Evolutionary conservation across 2,888 invertebrate species (phyloP).

Genomic region (Drosophila pseudotakahashii): DNA sequence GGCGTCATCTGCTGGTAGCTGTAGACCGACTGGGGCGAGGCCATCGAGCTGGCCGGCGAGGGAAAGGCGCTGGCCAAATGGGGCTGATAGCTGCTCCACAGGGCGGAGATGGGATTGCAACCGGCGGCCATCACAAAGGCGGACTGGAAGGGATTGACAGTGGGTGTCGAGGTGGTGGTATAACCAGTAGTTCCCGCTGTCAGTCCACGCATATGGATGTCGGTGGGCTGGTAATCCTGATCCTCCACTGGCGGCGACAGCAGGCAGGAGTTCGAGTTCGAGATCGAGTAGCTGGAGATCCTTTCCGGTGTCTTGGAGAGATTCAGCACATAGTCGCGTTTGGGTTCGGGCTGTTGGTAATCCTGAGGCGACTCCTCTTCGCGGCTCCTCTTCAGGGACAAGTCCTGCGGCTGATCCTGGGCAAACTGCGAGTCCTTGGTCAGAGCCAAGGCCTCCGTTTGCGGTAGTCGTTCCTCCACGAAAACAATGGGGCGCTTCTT

Average conservation of each 20-base stretch:
- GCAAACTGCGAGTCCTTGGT: constrained; percentile 59
- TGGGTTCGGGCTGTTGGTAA: constrained; percentile 63
- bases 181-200: constrained; percentile 73
- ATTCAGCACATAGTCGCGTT: constrained; percentile 81
- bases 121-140: constrained; percentile 80
- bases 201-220: constrained; percentile 81
- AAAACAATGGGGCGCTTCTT: constrained; percentile 94
- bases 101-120: constrained; percentile 77
- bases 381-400: constrained; percentile 81
- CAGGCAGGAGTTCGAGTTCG: constrained; percentile 49
- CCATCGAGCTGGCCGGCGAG: constrained; percentile 73
- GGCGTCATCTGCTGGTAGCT: constrained; percentile 81
- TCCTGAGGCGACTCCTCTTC: constrained; percentile 58
- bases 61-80: constrained; percentile 47
- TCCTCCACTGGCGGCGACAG: constrained; percentile 73
- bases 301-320: constrained; percentile 69
- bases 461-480: constrained; percentile 85
- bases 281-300: constrained; percentile 31
- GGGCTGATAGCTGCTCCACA: constrained; percentile 79
- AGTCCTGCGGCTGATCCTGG: constrained; percentile 81
- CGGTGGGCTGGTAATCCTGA: constrained; percentile 64
- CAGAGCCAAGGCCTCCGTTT: constrained; percentile 72
- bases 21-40: constrained; percentile 68
- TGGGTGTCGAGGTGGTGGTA: constrained; percentile 48
- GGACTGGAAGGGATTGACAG: constrained; percentile 70